Evolutionary conservation across 2,113 vertebrate genomes (phyloP), one percentile per base, ranked within the genome.

Genomic region (Megalops atlanticus): DNA sequence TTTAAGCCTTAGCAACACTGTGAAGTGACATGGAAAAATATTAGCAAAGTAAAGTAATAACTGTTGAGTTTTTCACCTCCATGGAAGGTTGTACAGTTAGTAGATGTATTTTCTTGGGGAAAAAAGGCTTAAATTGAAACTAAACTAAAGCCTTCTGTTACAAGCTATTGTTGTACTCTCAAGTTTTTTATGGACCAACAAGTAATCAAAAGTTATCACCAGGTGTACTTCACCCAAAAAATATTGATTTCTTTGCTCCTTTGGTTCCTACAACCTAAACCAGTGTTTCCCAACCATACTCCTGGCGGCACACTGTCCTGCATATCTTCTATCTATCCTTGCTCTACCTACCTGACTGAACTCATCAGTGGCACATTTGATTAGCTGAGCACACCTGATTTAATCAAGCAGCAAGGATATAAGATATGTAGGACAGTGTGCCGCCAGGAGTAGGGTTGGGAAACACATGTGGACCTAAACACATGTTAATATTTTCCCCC

Each of bases 11-110:
- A 36, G 36, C 35, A 52, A 35, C 4, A 11, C 43, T 47, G 41
- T 49, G 40, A 77, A 74, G 73, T 72, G 70, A 16, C 35, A 72
- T 39, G 38, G 70, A 39, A 72, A 72, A 36, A 72, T 38, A 72
- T 72, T 38, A 1, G 70, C 70, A 18, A 36, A 72, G 70, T 72
- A 72, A 72, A 70, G 3, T 70, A n/a, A n/a, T 21, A 35, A 38
- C 70, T 12, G 35, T 71, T 72, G 33, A 64, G 58, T 31, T 64
- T 64, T 64, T 72, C 70, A 21, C 70, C 11, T 31, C 12, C 35
- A 72, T 12, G 33, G 18, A 12, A 72, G 14, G 27, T 10, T 49
- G 49, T 10, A 64, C 58, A 8, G 31, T 31, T 31, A 6, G n/a
- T 31, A 64, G 2, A 27, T 31, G 8, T 58, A n/a, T 24, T 24